These are phyloP conservation scores for Donacobius atricapilla DNA, from an alignment of 2,113 vertebrate species.

Conservation along the genomic window DNA sequence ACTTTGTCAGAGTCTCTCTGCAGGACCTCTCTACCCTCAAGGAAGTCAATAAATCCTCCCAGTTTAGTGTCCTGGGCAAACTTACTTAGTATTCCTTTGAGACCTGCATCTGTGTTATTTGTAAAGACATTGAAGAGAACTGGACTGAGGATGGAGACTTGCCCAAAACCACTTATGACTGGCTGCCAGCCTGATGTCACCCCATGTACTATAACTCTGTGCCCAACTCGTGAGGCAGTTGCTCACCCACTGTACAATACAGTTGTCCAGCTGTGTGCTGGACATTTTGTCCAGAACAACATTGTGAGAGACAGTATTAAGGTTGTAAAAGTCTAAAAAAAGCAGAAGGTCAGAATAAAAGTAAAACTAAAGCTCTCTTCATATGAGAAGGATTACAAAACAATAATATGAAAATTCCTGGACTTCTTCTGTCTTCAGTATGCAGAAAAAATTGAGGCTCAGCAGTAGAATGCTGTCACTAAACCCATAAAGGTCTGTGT, in stretches of 20 bases:
- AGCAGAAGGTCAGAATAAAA: background rate
- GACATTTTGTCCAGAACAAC: background rate
- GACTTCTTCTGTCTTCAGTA: background rate
- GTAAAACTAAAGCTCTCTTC: background rate
- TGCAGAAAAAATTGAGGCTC: background rate
- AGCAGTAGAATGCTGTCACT: background rate
- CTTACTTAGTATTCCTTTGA: background rate
- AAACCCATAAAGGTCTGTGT: fast-evolving
- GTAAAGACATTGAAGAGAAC: background rate
- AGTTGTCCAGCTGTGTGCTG: background rate
- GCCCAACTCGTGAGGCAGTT: background rate
- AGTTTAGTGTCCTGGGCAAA: background rate
- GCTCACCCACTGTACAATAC: background rate
- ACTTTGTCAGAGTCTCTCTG: background rate
- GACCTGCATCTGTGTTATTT: fast-evolving
- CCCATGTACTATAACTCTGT: background rate
- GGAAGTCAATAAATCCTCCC: background rate
- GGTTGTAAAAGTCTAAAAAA: background rate
- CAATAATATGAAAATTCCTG: background rate
- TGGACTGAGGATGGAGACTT: background rate
- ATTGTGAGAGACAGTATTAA: background rate
- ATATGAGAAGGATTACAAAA: background rate
- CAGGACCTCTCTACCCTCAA: background rate
- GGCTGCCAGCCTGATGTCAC: background rate
- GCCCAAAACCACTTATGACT: background rate